These are phyloP conservation scores for Pomatorhinus ruficollis DNA, from an alignment of 2,113 vertebrate genomes.

Conservation along the genomic window DNA sequence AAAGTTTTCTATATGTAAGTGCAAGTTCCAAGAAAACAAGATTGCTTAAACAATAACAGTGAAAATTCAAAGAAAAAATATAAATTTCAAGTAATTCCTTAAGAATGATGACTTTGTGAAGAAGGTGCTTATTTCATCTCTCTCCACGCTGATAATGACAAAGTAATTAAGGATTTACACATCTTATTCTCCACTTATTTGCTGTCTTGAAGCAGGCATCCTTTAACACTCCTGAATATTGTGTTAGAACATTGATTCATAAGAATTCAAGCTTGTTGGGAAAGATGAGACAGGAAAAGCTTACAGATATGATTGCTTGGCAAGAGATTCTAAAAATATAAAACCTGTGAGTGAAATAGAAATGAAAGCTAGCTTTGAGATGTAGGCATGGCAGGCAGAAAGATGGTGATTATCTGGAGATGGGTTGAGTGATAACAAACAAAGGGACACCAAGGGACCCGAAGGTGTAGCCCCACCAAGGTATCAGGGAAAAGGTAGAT, in stretches of 20 bases:
- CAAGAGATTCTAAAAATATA: no score
- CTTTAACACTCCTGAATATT: background rate
- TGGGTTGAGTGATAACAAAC: no score
- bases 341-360: no score
- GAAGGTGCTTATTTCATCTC: background rate
- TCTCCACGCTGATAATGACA: background rate
- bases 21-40: background rate
- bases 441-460: no score
- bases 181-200: background rate
- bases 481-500: no score
- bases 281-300: no score
- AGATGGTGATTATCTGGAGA: no score
- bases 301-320: no score
- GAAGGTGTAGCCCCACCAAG: no score
- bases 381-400: no score
- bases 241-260: background rate
- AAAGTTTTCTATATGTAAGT: fast-evolving
- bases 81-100: background rate
- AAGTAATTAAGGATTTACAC: background rate
- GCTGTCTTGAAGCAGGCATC: background rate
- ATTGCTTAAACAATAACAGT: background rate
- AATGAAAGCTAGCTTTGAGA: no score
- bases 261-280: background rate
- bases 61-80: background rate
- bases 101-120: background rate